Conservation (phyloP, 2,888 invertebrate genomes). For the Vanessa cardui region DNA sequence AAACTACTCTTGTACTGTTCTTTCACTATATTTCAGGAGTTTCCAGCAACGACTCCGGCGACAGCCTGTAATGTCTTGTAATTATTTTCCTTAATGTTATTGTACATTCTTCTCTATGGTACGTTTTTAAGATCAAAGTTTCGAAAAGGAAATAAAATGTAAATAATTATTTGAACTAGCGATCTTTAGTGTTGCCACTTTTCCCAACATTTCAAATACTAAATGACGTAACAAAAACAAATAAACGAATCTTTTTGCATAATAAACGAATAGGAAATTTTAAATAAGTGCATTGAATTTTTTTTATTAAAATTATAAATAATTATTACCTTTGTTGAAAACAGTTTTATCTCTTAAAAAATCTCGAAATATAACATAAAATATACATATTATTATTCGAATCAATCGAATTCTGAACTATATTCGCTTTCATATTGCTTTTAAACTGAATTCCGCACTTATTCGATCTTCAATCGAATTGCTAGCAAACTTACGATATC, state of each 20-base stretch:
- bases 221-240: too few species aligned
- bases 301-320: too few species aligned
- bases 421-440: slow-evolving; percentile 3
- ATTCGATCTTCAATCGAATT: slow-evolving; percentile 3
- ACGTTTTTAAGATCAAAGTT: background rate
- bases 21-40: slow-evolving; percentile 24
- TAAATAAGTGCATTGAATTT: too few species aligned
- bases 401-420: background rate
- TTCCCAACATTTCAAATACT: too few species aligned
- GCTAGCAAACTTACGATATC: background rate
- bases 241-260: too few species aligned
- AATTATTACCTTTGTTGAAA: too few species aligned
- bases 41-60: slow-evolving; percentile 12
- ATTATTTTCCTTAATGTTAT: slow-evolving; percentile 11
- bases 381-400: background rate
- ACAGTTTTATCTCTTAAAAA: background rate
- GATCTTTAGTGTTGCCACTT: too few species aligned
- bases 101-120: background rate
- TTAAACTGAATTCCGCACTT: slow-evolving; percentile 3
- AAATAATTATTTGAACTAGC: background rate
- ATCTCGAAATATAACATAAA: background rate
- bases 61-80: slow-evolving; percentile 10
- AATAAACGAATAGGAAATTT: too few species aligned
- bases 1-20: slow-evolving; percentile 27
- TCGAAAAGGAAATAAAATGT: background rate